A percentile compares a stretch with the other conserved stretches of the same genome.
These are phyloP conservation scores for Cepaea hortensis DNA, from an alignment of 2,888 invertebrate genomes.

Conservation along the genomic window DNA sequence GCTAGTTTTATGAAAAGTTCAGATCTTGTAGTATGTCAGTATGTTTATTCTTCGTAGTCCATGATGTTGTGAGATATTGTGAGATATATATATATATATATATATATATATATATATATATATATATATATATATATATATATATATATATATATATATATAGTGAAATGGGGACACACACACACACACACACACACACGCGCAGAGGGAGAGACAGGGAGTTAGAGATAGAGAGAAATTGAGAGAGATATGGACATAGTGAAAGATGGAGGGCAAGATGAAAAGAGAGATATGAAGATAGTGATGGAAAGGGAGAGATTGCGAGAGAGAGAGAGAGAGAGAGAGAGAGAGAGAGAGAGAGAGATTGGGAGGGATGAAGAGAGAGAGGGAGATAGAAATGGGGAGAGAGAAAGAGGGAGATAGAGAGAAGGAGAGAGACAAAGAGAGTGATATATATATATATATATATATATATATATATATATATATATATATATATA, in stretches of 20 bases:
- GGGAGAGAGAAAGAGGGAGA: background rate
- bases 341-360: background rate
- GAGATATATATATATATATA: no score
- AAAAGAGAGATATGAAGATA: background rate
- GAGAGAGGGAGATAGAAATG: background rate
- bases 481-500: background rate
- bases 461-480: background rate
- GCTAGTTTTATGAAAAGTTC: no score
- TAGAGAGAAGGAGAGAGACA: no score
- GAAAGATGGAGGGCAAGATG: background rate
- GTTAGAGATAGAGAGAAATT: background rate
- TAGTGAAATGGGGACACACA: background rate
- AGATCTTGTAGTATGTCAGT: no score
- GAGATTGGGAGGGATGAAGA: background rate
- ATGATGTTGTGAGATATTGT: no score
- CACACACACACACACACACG: no score
- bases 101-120: no score
- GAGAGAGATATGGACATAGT: background rate
- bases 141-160: no score
- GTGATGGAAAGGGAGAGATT: background rate
- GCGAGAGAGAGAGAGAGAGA: background rate
- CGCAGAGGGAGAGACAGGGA: background rate
- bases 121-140: no score
- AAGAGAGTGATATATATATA: no score
- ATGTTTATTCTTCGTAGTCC: no score